Conservation (phyloP, 2,888 invertebrate species). For the Dione juno region DNA sequence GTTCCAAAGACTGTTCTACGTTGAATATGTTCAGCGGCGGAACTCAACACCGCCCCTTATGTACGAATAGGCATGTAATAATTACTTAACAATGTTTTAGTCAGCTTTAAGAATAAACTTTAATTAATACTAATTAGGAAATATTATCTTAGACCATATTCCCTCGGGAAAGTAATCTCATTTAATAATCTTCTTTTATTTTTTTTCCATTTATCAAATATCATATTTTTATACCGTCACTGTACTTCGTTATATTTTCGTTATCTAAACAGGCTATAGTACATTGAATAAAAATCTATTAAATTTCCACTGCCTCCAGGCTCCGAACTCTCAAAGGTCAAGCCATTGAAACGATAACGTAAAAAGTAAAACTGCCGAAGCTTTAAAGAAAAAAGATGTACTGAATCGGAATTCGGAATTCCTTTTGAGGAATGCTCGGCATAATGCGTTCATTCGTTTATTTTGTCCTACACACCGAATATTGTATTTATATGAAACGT, state of each 20-base stretch:
- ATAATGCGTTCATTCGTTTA: conserved; percentile 68
- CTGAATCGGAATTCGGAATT: conserved; percentile 68
- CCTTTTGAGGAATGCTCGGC: conserved; percentile 63
- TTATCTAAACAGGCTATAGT: not conserved
- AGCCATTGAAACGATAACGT: conserved; percentile 41
- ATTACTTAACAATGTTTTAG: not conserved
- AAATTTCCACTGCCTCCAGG: conserved; percentile 10
- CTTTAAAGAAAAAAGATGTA: conserved; percentile 52
- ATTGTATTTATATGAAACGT: conserved; percentile 50
- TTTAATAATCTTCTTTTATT: not conserved
- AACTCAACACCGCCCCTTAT: too few relatives aligned
- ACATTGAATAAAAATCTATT: conserved; percentile 21
- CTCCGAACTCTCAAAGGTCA: conserved; percentile 39
- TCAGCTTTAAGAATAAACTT: not conserved
- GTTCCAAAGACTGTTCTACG: too few relatives aligned
- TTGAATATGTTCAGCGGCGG: too few relatives aligned
- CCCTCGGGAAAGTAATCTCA: too few relatives aligned
- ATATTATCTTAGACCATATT: too few relatives aligned
- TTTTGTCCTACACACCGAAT: conserved; percentile 62
- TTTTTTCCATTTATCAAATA: not conserved
- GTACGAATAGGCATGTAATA: not conserved
- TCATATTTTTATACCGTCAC: not conserved
- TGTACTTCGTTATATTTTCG: not conserved
- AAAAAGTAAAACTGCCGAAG: conserved; percentile 39
- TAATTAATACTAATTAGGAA: not conserved